Percentiles rank a stretch among this genome's conserved stretches.
Conservation (phyloP, 2,888 invertebrate genomes). For the Pachymerium ferrugineum region DNA sequence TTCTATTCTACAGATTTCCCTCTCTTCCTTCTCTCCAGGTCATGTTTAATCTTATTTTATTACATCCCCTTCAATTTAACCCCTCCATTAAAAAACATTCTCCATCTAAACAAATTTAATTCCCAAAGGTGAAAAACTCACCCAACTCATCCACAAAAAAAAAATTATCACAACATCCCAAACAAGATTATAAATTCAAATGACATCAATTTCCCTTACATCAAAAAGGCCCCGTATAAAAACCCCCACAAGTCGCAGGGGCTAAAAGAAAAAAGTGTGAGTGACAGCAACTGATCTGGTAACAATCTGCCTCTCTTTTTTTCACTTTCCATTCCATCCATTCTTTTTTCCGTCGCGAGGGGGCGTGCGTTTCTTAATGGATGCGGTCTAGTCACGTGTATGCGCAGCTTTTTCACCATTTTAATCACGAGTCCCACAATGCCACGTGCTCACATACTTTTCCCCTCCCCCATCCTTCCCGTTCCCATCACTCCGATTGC, state of each 20-base stretch:
- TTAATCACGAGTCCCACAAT: not conserved
- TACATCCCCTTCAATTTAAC: not conserved
- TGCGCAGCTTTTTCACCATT: not conserved
- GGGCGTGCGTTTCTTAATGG: slow-evolving; percentile 9
- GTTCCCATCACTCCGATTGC: not conserved
- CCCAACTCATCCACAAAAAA: not conserved
- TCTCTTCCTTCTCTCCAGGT: too few relatives aligned
- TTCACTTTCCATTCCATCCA: too few relatives aligned
- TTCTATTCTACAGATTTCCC: too few relatives aligned
- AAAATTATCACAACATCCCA: not conserved
- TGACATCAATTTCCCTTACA: not conserved
- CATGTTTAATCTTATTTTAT: too few relatives aligned
- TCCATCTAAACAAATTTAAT: not conserved
- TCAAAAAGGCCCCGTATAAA: not conserved
- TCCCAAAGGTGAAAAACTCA: not conserved
- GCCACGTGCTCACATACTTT: not conserved
- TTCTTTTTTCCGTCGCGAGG: not conserved
- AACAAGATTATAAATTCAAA: not conserved
- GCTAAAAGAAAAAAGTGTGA: not conserved
- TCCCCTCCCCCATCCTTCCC: not conserved
- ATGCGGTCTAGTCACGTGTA: not conserved
- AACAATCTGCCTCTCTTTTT: slow-evolving; percentile 4
- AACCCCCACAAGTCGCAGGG: not conserved
- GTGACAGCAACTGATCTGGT: not conserved
- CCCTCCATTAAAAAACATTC: not conserved